Percentiles rank a stretch among this genome's conserved stretches.
Evolutionary conservation across 1,140 invertebrate species (phyloP).

Genomic region (Lepidurus couesii): DNA sequence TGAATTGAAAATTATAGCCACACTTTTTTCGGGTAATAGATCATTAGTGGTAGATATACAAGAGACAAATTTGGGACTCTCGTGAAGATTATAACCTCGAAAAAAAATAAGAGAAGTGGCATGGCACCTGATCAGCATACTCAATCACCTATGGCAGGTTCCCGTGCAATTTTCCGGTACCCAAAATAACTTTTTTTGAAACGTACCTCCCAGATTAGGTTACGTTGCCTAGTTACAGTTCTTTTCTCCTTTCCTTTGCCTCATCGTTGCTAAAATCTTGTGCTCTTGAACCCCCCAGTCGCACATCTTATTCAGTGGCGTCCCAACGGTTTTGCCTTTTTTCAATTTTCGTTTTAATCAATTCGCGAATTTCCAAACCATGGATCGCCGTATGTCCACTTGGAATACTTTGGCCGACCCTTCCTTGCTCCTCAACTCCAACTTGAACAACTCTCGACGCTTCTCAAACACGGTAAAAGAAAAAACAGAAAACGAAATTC

Average conservation of each 20-base stretch:
- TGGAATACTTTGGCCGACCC: slow-evolving; percentile 46
- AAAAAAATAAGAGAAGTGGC: neutral
- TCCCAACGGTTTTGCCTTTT: neutral
- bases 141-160: slow-evolving; percentile 10
- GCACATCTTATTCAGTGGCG: neutral
- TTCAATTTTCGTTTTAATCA: neutral
- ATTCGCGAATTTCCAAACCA: slow-evolving; percentile 32
- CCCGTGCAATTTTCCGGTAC: neutral
- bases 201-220: slow-evolving; percentile 1
- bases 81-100: neutral
- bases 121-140: neutral
- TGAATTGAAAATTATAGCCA: too few relatives aligned
- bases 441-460: neutral
- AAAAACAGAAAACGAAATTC: neutral
- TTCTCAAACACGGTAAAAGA: slow-evolving; percentile 12
- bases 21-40: too few relatives aligned
- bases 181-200: slow-evolving; percentile 19
- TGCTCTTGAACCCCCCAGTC: neutral
- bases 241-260: neutral
- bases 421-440: neutral
- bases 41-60: too few relatives aligned
- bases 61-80: too few relatives aligned
- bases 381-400: slow-evolving; percentile 49
- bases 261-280: neutral
- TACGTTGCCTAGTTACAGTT: slow-evolving; percentile 4